Evolutionary conservation across 2,888 invertebrate genomes (phyloP).

Genomic region (Machimus atricapillus): DNA sequence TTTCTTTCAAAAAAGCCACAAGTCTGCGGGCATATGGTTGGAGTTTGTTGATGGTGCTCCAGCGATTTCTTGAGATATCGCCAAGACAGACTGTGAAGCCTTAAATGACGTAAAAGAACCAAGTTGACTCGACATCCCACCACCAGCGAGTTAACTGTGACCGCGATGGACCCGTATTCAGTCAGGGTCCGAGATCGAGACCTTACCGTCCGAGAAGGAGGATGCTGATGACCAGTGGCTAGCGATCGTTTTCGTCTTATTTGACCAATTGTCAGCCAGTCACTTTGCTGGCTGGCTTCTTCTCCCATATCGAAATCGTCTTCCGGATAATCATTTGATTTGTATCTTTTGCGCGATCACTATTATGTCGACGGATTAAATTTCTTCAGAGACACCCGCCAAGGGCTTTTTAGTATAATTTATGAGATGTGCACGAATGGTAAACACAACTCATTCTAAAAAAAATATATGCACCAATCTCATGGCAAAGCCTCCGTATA

Average conservation of each 20-base stretch:
- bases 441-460: not conserved
- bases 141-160: not conserved
- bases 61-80: not conserved
- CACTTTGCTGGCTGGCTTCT: not conserved
- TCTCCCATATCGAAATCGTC: not conserved
- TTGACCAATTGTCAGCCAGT: not conserved
- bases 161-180: not conserved
- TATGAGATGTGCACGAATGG: not conserved
- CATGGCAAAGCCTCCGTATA: too few relatives aligned
- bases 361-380: constrained; percentile 26
- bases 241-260: not conserved
- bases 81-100: not conserved
- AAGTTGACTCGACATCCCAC: not conserved
- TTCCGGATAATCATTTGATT: constrained; percentile 31
- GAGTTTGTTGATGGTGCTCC: not conserved
- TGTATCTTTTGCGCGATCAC: not conserved
- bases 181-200: constrained; percentile 5
- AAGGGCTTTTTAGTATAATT: not conserved
- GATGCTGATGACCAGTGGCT: constrained; percentile 5
- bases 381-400: not conserved
- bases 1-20: not conserved
- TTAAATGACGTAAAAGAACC: constrained; percentile 18
- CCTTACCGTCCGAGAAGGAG: not conserved
- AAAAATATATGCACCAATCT: not conserved
- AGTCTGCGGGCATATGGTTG: not conserved